Conservation (phyloP, 2,113 vertebrate genomes). For the Neopipo cinnamomea region DNA sequence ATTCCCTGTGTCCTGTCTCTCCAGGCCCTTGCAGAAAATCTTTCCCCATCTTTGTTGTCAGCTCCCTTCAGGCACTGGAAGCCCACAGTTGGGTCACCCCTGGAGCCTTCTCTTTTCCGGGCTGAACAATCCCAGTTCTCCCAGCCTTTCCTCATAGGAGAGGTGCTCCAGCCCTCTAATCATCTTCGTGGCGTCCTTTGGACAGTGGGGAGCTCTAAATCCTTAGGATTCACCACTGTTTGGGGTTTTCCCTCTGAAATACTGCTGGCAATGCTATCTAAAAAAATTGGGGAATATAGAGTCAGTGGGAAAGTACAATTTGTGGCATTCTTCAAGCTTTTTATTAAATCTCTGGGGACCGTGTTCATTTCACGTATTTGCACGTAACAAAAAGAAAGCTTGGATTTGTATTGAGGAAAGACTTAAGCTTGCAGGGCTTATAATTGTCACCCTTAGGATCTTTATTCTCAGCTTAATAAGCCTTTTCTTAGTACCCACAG, state of each 20-base stretch:
- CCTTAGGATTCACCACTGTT: background rate
- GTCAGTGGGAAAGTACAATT: background rate
- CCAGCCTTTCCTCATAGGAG: background rate
- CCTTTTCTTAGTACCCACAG: background rate
- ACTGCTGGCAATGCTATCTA: background rate
- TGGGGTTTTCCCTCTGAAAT: background rate
- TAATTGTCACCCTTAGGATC: background rate
- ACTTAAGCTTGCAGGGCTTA: background rate
- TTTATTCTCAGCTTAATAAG: constrained; percentile 18
- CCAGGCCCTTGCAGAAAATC: background rate
- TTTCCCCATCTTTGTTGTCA: background rate
- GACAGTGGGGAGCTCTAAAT: background rate
- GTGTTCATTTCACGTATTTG: background rate
- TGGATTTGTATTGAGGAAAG: background rate
- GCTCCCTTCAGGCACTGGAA: background rate
- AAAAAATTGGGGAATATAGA: background rate
- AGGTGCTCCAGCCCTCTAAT: background rate
- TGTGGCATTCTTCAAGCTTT: background rate
- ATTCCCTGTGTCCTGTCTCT: background rate
- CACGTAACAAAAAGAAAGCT: background rate
- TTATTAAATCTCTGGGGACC: background rate
- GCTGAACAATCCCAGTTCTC: background rate
- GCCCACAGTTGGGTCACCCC: background rate
- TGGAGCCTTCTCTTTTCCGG: background rate
- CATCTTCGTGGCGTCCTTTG: background rate